phyloP scores from a whole-genome alignment of 2,888 invertebrate genomes.

The Eristalis arbustorum region DNA sequence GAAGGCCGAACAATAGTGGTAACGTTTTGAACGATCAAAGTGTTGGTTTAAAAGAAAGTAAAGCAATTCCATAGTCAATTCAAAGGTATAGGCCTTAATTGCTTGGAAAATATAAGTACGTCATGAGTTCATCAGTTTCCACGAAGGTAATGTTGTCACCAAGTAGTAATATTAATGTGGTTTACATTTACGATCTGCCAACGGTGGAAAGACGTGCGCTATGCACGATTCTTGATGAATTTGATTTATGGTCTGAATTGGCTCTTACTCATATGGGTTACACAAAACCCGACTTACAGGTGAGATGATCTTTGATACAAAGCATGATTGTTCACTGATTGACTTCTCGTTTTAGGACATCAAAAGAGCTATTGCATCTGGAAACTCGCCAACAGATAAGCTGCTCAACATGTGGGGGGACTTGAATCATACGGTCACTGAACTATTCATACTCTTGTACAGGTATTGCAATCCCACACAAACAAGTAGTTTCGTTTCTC shows the following conservation, averaged over 20 bases:
- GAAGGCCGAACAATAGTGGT: background rate
- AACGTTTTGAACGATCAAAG: background rate
- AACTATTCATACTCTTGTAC: slow-evolving; percentile 87
- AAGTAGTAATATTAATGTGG: slow-evolving; percentile 64
- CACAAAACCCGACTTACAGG: slow-evolving; percentile 80
- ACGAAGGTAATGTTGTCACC: slow-evolving; percentile 42
- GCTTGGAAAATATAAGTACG: background rate
- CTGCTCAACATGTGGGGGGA: slow-evolving; percentile 90
- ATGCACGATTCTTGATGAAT: slow-evolving; percentile 88
- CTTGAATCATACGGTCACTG: slow-evolving; percentile 89
- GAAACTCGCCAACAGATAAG: slow-evolving; percentile 86
- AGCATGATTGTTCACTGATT: slow-evolving; percentile 3
- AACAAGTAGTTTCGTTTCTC: background rate
- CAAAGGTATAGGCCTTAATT: background rate
- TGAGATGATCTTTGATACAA: slow-evolving; percentile 41
- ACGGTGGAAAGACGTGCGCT: slow-evolving; percentile 85
- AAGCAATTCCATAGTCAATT: background rate
- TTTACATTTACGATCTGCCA: slow-evolving; percentile 88
- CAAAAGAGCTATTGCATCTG: slow-evolving; percentile 82
- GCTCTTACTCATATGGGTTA: slow-evolving; percentile 86
- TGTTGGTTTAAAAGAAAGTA: background rate
- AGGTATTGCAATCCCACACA: slow-evolving; percentile 72
- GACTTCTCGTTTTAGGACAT: slow-evolving; percentile 80
- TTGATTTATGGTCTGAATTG: slow-evolving; percentile 90
- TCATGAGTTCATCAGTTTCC: slow-evolving; percentile 71